Base-by-base conservation (phyloP, 2,797 vertebrate species). In the Heliangelus exortis region DNA sequence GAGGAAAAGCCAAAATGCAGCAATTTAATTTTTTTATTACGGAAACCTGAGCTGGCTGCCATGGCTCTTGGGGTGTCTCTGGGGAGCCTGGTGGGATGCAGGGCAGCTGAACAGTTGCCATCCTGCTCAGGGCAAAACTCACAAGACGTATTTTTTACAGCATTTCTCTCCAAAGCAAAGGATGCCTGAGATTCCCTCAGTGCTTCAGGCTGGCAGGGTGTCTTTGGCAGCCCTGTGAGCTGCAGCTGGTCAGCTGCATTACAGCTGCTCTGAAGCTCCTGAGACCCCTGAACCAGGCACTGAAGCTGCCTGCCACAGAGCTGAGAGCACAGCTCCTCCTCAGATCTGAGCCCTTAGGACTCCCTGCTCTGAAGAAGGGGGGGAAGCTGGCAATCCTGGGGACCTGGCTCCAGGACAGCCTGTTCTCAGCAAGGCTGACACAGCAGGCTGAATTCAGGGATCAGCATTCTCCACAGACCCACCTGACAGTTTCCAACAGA, bases 211-310 rank as follows among this genome's bases (percentile, higher is more conserved):
- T 66, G 57, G 36, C 33, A 55, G 34, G 31, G 8, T 0, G 2
- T 15, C 48, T 43, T 8, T 36, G 68, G 72, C 68, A 74, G 51
- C 58, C 28, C 31, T 4, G 8, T 45, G 12, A 48, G 21, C 33
- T 26, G 47, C 61, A 67, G 75, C 29, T 26, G 45, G 9, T 7
- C 0, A 0, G n/a, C 43, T 59, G 29, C 33, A 19, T 72, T 22
- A 9, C 33, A 81, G 66, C 66, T 51, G 59, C 33, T 28, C 15
- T 1, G 4, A 76, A 36, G 8, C 34, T 43, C 61, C 82, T 15
- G 57, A 63, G 28, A 31, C 9, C 57, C 22, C 50, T 51, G 78
- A 31, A n/a, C 39, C 50, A 36, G 20, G 20, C 11, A 3, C 8
- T 22, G 43, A 15, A 34, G 34, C 33, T 59, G 9, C 55, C 41